Conservation (phyloP, 2,888 invertebrate genomes). For the Polyploca ridens region DNA sequence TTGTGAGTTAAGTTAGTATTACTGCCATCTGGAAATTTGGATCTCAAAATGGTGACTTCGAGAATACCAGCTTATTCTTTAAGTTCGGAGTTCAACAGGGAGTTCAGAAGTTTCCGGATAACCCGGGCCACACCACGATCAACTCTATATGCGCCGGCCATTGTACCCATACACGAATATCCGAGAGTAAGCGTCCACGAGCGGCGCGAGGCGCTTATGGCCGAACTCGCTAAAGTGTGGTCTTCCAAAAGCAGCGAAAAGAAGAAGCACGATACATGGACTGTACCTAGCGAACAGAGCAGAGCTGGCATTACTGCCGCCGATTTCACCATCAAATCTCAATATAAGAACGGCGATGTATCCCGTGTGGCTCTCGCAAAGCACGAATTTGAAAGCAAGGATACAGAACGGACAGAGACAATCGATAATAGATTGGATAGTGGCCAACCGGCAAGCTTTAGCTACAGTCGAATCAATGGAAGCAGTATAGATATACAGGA, state of each 20-base stretch:
- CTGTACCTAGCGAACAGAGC: constrained; percentile 69
- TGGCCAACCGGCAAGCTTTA: constrained; percentile 68
- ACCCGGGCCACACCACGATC: constrained; percentile 80
- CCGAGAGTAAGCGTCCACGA: constrained; percentile 84
- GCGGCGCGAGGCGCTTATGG: constrained; percentile 79
- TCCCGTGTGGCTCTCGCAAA: constrained; percentile 75
- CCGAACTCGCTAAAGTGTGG: constrained; percentile 81
- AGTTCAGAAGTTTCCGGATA: constrained; percentile 84
- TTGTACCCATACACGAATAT: constrained; percentile 86
- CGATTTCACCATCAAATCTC: constrained; percentile 66
- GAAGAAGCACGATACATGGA: constrained; percentile 79
- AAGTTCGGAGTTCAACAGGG: constrained; percentile 86
- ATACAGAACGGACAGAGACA: constrained; percentile 64
- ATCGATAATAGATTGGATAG: constrained; percentile 62
- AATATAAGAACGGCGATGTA: constrained; percentile 64
- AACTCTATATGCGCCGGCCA: constrained; percentile 79
- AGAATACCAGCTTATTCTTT: constrained; percentile 86
- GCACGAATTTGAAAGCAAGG: constrained; percentile 78
- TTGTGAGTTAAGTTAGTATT: constrained; percentile 63
- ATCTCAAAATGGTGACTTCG: constrained; percentile 86
- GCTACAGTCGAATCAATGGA: constrained; percentile 68
- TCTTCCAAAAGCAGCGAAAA: constrained; percentile 76
- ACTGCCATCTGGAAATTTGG: constrained; percentile 74
- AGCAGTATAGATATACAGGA: constrained; percentile 78
- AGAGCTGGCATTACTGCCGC: constrained; percentile 67